These are phyloP conservation scores for Pithys albifrons DNA, from an alignment of 2,113 vertebrate species.

Conservation along the genomic window DNA sequence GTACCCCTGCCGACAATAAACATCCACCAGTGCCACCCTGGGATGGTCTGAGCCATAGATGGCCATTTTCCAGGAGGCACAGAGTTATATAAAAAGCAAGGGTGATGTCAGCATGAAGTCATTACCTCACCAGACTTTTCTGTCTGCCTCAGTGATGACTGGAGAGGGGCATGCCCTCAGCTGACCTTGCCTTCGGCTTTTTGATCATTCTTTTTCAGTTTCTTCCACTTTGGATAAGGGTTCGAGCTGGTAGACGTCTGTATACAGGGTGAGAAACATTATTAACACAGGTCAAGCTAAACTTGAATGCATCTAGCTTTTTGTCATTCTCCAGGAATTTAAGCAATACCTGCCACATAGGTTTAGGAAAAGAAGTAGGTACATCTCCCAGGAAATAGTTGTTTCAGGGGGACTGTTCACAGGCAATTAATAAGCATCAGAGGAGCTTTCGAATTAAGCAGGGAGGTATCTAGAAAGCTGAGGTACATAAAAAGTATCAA, in stretches of 20 bases:
- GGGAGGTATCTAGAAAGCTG: background rate
- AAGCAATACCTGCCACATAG: background rate
- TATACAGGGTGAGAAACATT: background rate
- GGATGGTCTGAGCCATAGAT: background rate
- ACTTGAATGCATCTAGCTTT: background rate
- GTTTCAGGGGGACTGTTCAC: background rate
- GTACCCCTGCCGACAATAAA: background rate
- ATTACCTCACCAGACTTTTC: background rate
- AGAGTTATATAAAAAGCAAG: background rate
- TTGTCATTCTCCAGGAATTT: background rate
- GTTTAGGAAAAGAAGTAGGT: background rate
- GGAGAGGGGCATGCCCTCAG: background rate
- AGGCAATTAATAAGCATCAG: background rate
- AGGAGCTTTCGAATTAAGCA: background rate
- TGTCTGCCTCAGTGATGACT: background rate
- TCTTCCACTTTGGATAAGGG: background rate
- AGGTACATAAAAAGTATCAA: background rate
- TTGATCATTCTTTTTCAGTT: background rate
- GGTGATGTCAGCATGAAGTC: background rate
- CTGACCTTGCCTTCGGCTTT: background rate
- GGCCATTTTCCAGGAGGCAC: background rate
- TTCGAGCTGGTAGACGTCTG: background rate
- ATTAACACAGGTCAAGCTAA: background rate
- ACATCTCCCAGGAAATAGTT: background rate
- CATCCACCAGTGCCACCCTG: background rate